phyloP scores from a whole-genome alignment of 2,888 invertebrate genomes.

The Diarsia rubi region DNA sequence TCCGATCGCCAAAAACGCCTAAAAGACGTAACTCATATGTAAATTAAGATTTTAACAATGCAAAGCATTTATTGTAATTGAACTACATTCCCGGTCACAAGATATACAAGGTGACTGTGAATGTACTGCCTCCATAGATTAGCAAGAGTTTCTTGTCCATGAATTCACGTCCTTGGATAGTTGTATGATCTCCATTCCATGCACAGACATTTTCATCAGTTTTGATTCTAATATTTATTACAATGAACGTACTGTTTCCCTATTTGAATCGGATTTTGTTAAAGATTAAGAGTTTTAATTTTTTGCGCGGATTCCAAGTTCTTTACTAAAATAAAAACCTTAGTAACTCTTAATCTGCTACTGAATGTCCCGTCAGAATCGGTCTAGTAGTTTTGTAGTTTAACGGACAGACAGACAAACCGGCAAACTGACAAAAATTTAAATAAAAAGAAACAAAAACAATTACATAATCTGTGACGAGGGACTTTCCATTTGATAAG shows the following conservation, averaged over 20 bases:
- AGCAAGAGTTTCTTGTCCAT: background rate
- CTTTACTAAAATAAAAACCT: too few relatives aligned
- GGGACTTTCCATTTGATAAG: constrained; percentile 80
- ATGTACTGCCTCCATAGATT: background rate
- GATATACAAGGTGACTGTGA: background rate
- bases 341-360: too few relatives aligned
- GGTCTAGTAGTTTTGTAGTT: too few relatives aligned
- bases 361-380: too few relatives aligned
- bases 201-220: background rate
- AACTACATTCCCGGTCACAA: background rate
- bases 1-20: constrained; percentile 79
- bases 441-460: background rate
- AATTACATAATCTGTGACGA: constrained; percentile 84
- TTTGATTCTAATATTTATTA: background rate
- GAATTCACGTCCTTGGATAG: background rate
- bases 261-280: too few relatives aligned
- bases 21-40: background rate
- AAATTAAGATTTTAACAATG: background rate
- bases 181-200: background rate
- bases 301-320: too few relatives aligned
- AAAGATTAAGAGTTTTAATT: too few relatives aligned
- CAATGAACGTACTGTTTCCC: too few relatives aligned
- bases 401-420: too few relatives aligned
- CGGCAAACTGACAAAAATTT: too few relatives aligned
- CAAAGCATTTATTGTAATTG: background rate